Evolutionary conservation across 2,888 invertebrate genomes (phyloP), one percentile per base, ranked within the genome.

Genomic region (Hydrotaea diabolus): DNA sequence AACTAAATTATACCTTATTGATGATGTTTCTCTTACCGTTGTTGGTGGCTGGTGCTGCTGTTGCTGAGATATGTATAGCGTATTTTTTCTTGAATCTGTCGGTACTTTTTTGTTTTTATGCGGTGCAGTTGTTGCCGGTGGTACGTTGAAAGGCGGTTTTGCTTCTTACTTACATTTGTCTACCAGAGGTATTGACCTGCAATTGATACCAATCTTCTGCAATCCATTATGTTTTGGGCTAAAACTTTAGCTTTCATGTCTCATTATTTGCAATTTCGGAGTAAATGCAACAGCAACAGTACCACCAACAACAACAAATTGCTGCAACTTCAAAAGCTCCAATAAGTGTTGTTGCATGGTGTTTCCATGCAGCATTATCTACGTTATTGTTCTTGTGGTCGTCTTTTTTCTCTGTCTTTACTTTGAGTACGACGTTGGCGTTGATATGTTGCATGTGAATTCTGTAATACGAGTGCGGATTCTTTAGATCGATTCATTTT

Each of bases 231-330:
- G 87, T 88, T 85, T 74, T 80, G 84, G 89, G 90, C 89, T 89
- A 89, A 89, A 89, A 89, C 90, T 81, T 84, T 73, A 89, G 88
- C 89, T 89, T 90, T 89, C 90, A 90, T 90, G 91, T 90, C 90
- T 90, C 90, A 91, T 91, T 91, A 91, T 90, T 88, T 89, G 89
- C 89, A 90, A 91, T 91, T 91, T 91, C 87, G 86, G 87, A 89
- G 88, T 87, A 87, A 85, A 13, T 74, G 77, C 71, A 66, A 17
- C 77, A 55, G 71, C 21, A 62, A 21, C 57, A 64, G 7, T 17
- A 77, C 49, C 49, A 79, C 43, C n/a, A 69, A 21, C 43, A 69
- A 21, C 43, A 66, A 85, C 87, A 83, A 43, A 8, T 46, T 43
- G 69, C 21, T 11, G 43, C 46, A 69, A 69, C 23, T 46, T 69